phyloP scores from a whole-genome alignment of 1,140 invertebrate genomes.

The Bactericera cockerelli region DNA sequence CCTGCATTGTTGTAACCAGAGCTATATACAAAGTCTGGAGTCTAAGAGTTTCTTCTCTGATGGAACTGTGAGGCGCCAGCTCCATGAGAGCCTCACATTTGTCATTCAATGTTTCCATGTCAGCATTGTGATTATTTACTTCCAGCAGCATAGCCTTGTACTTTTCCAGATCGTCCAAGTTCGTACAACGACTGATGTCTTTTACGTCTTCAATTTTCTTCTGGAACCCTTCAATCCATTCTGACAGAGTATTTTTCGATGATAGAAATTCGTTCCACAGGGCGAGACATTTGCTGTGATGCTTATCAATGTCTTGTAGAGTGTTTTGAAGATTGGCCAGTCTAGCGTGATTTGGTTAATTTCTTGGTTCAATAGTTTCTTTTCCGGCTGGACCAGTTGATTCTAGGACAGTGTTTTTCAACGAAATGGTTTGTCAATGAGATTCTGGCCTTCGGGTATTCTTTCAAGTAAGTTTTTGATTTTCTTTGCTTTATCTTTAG shows the following conservation, averaged over 20 bases:
- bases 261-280: conserved; percentile 74
- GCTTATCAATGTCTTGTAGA: conserved; percentile 58
- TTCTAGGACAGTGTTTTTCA: conserved; percentile 59
- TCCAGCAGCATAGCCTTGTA: conserved; percentile 59
- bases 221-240: conserved; percentile 61
- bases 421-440: conserved; percentile 57
- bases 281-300: conserved; percentile 60
- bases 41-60: conserved; percentile 70
- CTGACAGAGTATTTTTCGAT: conserved; percentile 54
- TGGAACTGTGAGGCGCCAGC: conserved; percentile 60
- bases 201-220: conserved; percentile 34
- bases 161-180: conserved; percentile 62
- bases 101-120: conserved; percentile 69
- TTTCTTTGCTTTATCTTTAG: conserved; percentile 53
- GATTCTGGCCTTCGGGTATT: conserved; percentile 40
- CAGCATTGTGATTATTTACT: conserved; percentile 54
- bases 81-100: conserved; percentile 74
- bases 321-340: conserved; percentile 70
- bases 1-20: conserved; percentile 56
- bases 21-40: conserved; percentile 64
- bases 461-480: conserved; percentile 11
- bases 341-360: conserved; percentile 68
- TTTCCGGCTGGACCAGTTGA: conserved; percentile 75
- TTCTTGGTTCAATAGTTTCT: conserved; percentile 66
- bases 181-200: conserved; percentile 48